A percentile compares a stretch with the other conserved stretches of the same genome.
Evolutionary conservation across 2,888 invertebrate genomes (phyloP).

Genomic region (Pseudococcus longispinus): DNA sequence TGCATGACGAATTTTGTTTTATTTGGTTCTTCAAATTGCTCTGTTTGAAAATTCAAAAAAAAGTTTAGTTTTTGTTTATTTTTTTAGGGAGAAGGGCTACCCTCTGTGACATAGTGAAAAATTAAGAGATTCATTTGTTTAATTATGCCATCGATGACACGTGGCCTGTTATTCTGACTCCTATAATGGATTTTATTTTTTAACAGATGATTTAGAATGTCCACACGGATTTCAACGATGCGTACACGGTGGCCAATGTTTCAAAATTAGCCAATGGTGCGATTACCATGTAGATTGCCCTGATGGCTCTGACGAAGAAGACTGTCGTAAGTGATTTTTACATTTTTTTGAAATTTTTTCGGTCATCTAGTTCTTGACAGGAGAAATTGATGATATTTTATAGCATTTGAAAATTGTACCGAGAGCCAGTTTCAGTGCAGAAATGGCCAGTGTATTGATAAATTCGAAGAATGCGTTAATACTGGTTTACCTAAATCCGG

Average conservation of each 20-base stretch:
- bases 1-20: no score
- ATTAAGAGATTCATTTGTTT: no score
- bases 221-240: conserved; percentile 61
- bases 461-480: conserved; percentile 59
- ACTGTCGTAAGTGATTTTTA: conserved; percentile 62
- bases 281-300: conserved; percentile 64
- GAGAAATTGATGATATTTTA: background rate
- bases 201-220: conserved; percentile 61
- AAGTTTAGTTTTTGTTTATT: no score
- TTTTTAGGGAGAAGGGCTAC: no score
- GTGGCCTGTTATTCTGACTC: no score
- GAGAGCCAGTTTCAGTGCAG: conserved; percentile 59
- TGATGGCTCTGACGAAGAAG: conserved; percentile 64
- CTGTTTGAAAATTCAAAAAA: no score
- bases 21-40: no score
- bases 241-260: conserved; percentile 63
- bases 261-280: conserved; percentile 63
- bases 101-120: no score
- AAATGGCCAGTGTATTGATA: conserved; percentile 59
- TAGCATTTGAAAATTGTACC: conserved; percentile 55
- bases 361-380: no score
- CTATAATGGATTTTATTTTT: background rate
- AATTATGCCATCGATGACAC: no score
- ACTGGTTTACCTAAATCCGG: conserved; percentile 59
- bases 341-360: background rate